Evolutionary conservation across 2,113 vertebrate genomes (phyloP), one percentile per base, ranked within the genome.

Genomic region (Limanda limanda): DNA sequence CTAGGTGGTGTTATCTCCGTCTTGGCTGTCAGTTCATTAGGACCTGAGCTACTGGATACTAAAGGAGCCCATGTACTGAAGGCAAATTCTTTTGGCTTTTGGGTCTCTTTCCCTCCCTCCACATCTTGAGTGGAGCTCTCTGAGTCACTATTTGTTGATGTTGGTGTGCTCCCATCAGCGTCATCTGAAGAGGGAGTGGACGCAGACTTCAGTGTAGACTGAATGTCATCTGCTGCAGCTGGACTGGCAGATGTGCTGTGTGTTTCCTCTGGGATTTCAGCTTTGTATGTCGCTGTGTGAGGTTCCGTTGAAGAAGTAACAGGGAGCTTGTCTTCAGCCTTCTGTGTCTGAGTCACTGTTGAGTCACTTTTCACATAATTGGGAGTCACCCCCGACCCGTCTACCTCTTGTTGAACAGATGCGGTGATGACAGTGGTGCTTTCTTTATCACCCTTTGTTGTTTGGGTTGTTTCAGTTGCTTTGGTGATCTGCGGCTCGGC

Each of bases 281-380:
- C 31, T 56, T 75, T 37, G 79, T 78, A 59, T 66, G 54, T 76
- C 37, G 23, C 68, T 74, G 74, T 70, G 60, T 76, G 70, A 69
- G 68, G 58, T 59, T 81, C 55, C 0, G 67, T 76, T 71, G 67
- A 48, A 58, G 52, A 67, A 68, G 82, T 71, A 78, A 57, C 47
- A 70, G 20, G 51, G 51, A 54, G 14, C 51, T 59, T 24, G 47
- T 80, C 75, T 40, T 54, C 27, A 24, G 69, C 24, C 15, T 27
- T 61, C 23, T 77, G 52, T 71, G 69, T 84, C 68, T 79, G 83
- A 86, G 64, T 88, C 66, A 84, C 51, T 31, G 63, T 54, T 79
- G 82, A 86, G 57, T 87, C 83, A 90, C 23, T 77, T 83, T 76
- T 83, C 18, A 57, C 54, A 85, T 52, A 59, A 4, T 37, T 58